phyloP scores from a whole-genome alignment of 1,140 invertebrate genomes.

The Nasonia vitripennis region DNA sequence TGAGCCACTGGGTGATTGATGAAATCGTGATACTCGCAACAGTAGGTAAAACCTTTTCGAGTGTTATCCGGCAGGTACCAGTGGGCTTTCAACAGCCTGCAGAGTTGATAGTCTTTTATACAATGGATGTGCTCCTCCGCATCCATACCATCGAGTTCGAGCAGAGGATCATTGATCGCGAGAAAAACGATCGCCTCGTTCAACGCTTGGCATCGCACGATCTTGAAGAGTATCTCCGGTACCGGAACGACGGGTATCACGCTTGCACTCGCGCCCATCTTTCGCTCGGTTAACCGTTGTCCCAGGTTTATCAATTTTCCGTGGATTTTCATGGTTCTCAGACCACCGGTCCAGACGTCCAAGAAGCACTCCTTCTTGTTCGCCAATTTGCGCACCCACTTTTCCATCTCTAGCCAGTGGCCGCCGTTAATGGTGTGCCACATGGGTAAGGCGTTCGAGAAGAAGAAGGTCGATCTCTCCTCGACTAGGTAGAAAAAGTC shows the following conservation, averaged over 20 bases:
- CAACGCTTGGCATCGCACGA: neutral
- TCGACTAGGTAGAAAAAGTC: neutral
- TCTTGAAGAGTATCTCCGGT: neutral
- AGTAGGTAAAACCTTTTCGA: too few relatives aligned
- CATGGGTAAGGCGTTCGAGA: neutral
- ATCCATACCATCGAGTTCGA: neutral
- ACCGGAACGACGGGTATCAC: neutral
- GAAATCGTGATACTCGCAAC: too few relatives aligned
- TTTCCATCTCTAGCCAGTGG: neutral
- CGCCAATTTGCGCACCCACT: neutral
- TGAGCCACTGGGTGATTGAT: too few relatives aligned
- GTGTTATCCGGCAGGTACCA: too few relatives aligned
- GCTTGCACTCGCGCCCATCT: too few relatives aligned
- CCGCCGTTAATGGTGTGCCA: neutral
- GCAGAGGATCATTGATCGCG: neutral
- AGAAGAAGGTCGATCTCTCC: neutral
- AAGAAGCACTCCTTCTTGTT: neutral
- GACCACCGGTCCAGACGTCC: slow-evolving; percentile 54
- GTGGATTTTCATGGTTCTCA: neutral
- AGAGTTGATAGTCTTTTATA: too few relatives aligned
- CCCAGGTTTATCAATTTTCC: too few relatives aligned
- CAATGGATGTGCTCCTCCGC: too few relatives aligned
- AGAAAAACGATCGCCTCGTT: neutral
- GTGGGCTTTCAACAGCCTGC: too few relatives aligned
- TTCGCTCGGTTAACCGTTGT: too few relatives aligned